Percentiles rank a stretch among this genome's conserved stretches.
These are phyloP conservation scores for Xanthorhoe designata DNA, from an alignment of 2,888 invertebrate genomes.

Conservation along the genomic window DNA sequence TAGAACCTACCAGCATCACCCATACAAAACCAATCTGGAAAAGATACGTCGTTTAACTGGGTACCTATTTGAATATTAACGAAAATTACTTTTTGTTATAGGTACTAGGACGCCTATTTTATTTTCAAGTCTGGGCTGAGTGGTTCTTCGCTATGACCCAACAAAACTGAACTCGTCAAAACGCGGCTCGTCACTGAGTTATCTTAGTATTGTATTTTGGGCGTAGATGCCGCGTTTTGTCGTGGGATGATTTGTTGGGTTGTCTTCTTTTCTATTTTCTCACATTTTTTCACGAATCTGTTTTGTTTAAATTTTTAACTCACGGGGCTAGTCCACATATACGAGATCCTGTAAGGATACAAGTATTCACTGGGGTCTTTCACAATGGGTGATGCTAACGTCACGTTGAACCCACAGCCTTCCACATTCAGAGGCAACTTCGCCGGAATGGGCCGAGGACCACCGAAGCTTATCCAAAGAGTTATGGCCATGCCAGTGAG, in stretches of 20 bases:
- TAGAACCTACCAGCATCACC: conserved; percentile 68
- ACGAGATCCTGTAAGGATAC: conserved; percentile 90
- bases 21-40: conserved; percentile 74
- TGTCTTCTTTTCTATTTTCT: no score
- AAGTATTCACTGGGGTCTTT: conserved; percentile 74
- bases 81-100: no score
- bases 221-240: no score
- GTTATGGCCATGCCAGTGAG: conserved; percentile 88
- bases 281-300: no score
- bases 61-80: no score
- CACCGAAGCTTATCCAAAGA: conserved; percentile 94
- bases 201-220: no score
- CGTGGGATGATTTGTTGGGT: no score
- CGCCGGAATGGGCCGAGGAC: conserved; percentile 87
- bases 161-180: no score
- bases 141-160: no score
- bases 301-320: conserved; percentile 40
- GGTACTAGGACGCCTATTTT: no score
- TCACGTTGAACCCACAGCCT: conserved; percentile 81
- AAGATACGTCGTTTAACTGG: not conserved
- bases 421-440: conserved; percentile 86
- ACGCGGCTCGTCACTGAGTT: no score
- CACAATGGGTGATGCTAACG: conserved; percentile 42
- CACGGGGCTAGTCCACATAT: conserved; percentile 89
- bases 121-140: no score